Evolutionary conservation across 2,888 invertebrate genomes (phyloP), one percentile per base, ranked within the genome.

Genomic region (Plutella xylostella): DNA sequence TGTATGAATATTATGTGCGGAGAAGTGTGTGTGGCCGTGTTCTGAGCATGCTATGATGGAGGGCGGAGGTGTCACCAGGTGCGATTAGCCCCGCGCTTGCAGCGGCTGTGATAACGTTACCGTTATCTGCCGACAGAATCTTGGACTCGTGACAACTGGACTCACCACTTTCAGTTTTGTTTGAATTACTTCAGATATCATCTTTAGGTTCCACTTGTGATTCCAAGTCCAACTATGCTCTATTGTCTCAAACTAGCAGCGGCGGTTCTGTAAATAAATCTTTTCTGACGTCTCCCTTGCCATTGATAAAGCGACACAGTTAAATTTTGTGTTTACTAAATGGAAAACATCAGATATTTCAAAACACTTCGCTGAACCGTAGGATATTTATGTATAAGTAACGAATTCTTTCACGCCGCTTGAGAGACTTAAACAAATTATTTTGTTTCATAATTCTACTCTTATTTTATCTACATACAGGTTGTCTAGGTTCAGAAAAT

Each of bases 101-200:
- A 57, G 48, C 53, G 61, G 63, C 66, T 63, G 63, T 68, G 65
- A 60, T 71, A 68, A 55, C 61, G 63, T 79, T 80, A 76, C 65
- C 70, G 70, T 72, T 78, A 79, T 82, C 80, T 65, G 56, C 54
- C 62, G 78, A 79, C 82, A 77, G 77, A 63, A 74, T 80, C 80
- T 82, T 82, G 82, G 80, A 78, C 57, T 61, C 52, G 67, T 65
- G 71, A 73, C 82, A 82, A 80, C 67, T 72, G 67, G 63, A 64
- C 60, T 62, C 61, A 66, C 60, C 66, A 74, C 73, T 77, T 73
- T 77, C 72, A 56, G 58, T 76, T 76, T 73, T 64, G 11, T 41
- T 41, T 17, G 21, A 37, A 35, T 35, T 19, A 9, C 43, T 25
- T 11, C 14, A 19, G 31, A 41, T 39, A 9, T 2, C 25, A n/a